A percentile compares a stretch with the other conserved stretches of the same genome.
Evolutionary conservation across 2,113 vertebrate genomes (phyloP).

Genomic region (Echinops telfairi): DNA sequence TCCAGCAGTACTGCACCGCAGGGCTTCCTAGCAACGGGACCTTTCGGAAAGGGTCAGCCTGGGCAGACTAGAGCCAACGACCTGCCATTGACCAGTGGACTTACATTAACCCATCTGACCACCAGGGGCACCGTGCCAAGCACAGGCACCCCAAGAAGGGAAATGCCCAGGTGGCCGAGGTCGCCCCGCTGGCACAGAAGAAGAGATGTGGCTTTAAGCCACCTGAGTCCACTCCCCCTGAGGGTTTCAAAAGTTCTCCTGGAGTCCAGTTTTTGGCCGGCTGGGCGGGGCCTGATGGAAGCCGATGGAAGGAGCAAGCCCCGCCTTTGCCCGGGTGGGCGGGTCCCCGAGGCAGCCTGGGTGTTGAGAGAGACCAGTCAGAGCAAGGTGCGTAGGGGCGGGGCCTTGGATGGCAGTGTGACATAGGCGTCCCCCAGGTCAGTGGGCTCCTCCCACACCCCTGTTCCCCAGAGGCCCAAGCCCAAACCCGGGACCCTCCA

Average conservation of each 20-base stretch:
- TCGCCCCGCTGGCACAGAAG: neutral
- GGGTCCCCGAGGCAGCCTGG: neutral
- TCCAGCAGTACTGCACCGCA: neutral
- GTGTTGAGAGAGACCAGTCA: too few relatives aligned
- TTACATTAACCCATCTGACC: neutral
- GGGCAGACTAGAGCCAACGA: neutral
- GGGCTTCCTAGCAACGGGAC: neutral
- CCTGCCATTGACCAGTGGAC: too few relatives aligned
- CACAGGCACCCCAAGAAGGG: too few relatives aligned
- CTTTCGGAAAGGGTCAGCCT: neutral
- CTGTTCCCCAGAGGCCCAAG: neutral
- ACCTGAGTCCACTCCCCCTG: neutral
- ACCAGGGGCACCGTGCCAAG: neutral
- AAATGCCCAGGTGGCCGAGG: neutral
- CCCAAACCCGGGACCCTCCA: neutral
- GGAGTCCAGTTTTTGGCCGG: neutral
- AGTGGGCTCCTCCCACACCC: neutral
- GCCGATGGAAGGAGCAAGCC: too few relatives aligned
- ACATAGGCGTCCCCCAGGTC: neutral
- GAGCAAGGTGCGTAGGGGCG: too few relatives aligned
- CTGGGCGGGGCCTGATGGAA: too few relatives aligned
- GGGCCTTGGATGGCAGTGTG: neutral
- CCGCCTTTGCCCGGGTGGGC: neutral
- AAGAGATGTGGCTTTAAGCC: neutral
- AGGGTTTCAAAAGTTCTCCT: neutral